These are phyloP conservation scores for Sinhomidia bicolor DNA, from an alignment of 2,888 invertebrate genomes.

Conservation along the genomic window DNA sequence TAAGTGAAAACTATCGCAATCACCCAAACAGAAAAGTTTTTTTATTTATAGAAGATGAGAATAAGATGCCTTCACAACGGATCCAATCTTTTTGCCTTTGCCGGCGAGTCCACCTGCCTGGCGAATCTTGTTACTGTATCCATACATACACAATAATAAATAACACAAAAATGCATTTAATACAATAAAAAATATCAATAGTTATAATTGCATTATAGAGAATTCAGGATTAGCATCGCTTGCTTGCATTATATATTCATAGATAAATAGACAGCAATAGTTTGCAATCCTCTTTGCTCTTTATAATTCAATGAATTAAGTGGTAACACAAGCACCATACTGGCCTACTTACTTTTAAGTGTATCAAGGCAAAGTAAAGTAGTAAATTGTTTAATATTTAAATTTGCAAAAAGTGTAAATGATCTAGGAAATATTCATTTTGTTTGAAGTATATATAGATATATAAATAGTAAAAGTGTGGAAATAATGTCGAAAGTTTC, in stretches of 20 bases:
- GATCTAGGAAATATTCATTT: background rate
- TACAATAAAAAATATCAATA: too few species aligned
- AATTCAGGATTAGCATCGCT: too few species aligned
- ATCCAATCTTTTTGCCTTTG: constrained; percentile 74
- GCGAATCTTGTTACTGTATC: constrained; percentile 74
- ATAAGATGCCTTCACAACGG: constrained; percentile 73
- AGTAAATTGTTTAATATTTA: background rate
- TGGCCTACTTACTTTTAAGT: background rate
- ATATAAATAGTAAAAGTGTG: too few species aligned
- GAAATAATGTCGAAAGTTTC: too few species aligned
- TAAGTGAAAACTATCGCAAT: background rate
- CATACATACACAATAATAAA: constrained; percentile 48
- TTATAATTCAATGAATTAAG: background rate
- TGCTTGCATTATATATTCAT: too few species aligned
- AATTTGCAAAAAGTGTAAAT: background rate
- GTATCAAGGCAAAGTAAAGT: background rate
- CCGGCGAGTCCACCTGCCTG: constrained; percentile 61
- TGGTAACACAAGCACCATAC: constrained; percentile 52
- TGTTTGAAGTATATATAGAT: too few species aligned
- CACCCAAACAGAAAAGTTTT: too few species aligned
- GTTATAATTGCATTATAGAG: background rate
- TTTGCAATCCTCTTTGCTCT: background rate
- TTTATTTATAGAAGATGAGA: constrained; percentile 69
- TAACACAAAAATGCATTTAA: constrained; percentile 13
- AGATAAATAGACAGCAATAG: too few species aligned